Conservation (phyloP, 2,113 vertebrate genomes). For the Equus quagga region DNA sequence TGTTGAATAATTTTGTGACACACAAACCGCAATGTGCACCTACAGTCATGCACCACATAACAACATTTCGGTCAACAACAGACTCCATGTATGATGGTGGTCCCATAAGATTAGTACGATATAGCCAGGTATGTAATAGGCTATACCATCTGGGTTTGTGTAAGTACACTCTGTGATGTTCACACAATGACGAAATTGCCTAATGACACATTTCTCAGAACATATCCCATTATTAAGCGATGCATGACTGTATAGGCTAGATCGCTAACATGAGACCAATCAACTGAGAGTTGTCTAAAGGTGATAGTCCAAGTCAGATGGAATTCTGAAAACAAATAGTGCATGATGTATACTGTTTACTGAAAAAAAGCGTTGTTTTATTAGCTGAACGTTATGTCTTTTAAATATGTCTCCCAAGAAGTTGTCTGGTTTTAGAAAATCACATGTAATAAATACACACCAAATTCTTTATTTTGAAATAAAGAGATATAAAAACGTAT, state of each 20-base stretch:
- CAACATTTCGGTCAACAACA: too few species aligned
- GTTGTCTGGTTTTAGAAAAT: not conserved
- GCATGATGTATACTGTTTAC: not conserved
- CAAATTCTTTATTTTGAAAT: not conserved
- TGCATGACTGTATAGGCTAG: not conserved
- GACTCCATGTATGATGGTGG: too few species aligned
- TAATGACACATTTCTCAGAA: too few species aligned
- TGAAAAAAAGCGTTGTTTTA: not conserved
- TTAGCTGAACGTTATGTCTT: not conserved
- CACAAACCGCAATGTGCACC: not conserved
- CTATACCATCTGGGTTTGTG: too few species aligned
- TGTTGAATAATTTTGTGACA: not conserved
- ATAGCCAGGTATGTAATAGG: too few species aligned
- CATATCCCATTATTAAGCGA: too few species aligned
- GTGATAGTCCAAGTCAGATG: not conserved
- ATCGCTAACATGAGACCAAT: not conserved
- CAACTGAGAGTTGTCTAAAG: not conserved
- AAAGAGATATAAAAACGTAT: not conserved
- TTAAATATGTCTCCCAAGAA: not conserved
- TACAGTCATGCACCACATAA: not conserved
- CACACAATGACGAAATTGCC: too few species aligned
- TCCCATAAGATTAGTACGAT: too few species aligned
- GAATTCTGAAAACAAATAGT: not conserved
- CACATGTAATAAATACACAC: not conserved
- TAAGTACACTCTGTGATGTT: too few species aligned